phyloP scores from a whole-genome alignment of 2,113 vertebrate genomes.

The Mungos mungo region DNA sequence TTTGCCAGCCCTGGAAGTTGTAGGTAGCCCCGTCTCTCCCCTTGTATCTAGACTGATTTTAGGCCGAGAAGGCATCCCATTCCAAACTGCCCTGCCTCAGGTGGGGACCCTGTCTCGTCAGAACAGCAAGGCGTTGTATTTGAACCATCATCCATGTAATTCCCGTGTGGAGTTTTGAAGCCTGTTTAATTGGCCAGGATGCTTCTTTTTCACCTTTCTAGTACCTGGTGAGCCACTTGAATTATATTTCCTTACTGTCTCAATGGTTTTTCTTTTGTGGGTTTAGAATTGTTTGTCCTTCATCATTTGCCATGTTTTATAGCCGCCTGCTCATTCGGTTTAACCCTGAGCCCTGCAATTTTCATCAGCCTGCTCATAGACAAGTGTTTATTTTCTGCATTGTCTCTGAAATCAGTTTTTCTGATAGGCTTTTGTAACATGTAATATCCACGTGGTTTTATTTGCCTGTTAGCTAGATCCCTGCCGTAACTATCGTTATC shows the following conservation, averaged over 20 bases:
- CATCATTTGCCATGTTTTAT: neutral
- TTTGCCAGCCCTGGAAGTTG: neutral
- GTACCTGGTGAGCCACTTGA: neutral
- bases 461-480: neutral
- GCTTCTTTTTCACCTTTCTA: neutral
- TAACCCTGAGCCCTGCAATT: slow-evolving; percentile 24
- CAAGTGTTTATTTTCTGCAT: slow-evolving; percentile 46
- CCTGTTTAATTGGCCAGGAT: neutral
- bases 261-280: neutral
- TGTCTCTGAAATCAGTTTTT: slow-evolving; percentile 3
- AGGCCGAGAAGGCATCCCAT: neutral
- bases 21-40: neutral
- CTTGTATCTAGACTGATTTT: neutral
- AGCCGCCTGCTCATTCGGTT: neutral
- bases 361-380: slow-evolving; percentile 7
- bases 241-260: neutral
- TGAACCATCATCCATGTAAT: neutral
- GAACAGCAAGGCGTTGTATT: slow-evolving; percentile 16
- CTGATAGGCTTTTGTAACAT: slow-evolving; percentile 1
- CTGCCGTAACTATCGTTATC: neutral
- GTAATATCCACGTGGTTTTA: slow-evolving; percentile 25
- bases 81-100: neutral
- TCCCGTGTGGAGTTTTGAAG: neutral
- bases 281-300: slow-evolving; percentile 48
- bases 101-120: slow-evolving; percentile 4